Evolutionary conservation across 2,113 vertebrate genomes (phyloP).

Genomic region (Trochalopteron elliotii): DNA sequence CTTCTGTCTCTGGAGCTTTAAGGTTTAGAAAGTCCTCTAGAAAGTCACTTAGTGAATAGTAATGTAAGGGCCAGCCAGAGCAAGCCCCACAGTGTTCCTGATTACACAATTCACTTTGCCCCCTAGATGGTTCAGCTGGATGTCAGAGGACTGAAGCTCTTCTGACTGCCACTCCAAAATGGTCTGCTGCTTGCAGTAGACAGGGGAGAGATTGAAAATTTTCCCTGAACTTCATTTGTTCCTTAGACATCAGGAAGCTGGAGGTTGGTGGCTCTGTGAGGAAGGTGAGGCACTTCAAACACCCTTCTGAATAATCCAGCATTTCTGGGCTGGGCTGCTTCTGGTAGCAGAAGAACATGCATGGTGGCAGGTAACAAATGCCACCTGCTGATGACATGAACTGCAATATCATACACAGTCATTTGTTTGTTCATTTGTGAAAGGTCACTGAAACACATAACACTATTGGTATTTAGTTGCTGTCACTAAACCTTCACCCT

Average conservation of each 20-base stretch:
- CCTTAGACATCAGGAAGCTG: background rate
- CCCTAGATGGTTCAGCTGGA: background rate
- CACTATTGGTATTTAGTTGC: background rate
- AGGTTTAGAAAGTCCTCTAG: background rate
- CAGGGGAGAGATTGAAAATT: background rate
- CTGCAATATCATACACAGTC: background rate
- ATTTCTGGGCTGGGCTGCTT: background rate
- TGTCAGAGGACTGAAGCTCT: background rate
- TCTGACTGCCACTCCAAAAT: background rate
- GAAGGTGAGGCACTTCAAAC: background rate
- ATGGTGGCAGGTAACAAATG: background rate
- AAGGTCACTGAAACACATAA: background rate
- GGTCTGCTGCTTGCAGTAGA: background rate
- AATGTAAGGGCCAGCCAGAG: background rate
- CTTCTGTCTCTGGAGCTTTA: background rate
- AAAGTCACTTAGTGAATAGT: background rate
- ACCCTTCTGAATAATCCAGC: background rate
- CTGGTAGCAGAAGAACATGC: background rate
- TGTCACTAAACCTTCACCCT: background rate
- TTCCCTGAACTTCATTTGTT: background rate
- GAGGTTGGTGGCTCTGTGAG: background rate
- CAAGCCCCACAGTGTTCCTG: background rate
- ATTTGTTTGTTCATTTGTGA: background rate
- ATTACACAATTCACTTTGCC: background rate
- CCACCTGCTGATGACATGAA: background rate